Evolutionary conservation across 2,797 vertebrate species (phyloP).

Genomic region (Sphaeramia orbicularis): DNA sequence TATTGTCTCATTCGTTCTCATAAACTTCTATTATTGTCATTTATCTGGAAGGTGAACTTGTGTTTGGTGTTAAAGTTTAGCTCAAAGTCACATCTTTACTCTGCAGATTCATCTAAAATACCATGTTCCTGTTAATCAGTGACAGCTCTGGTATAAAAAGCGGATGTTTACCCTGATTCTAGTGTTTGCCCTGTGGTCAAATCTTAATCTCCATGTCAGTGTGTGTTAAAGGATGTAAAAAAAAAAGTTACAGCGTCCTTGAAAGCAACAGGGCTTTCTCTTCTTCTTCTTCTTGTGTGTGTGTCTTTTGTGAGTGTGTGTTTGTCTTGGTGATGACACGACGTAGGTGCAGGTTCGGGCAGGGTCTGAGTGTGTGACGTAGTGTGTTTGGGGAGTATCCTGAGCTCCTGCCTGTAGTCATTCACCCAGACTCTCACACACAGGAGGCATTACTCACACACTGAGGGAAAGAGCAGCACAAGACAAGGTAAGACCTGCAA

Average conservation of each 20-base stretch:
- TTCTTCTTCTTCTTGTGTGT: conserved; percentile 2
- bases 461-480: not conserved
- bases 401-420: conserved; percentile 44
- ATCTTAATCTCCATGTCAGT: conserved; percentile 14
- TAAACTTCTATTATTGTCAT: not conserved
- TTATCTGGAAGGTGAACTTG: too few species aligned
- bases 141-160: conserved; percentile 3
- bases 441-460: conserved; percentile 13
- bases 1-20: not conserved
- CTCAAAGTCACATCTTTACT: not conserved
- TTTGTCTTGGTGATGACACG: conserved; percentile 56
- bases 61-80: not conserved
- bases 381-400: conserved; percentile 43
- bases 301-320: conserved; percentile 18
- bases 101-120: not conserved
- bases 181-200: not conserved
- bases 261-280: conserved; percentile 32
- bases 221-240: conserved; percentile 27
- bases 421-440: conserved; percentile 33
- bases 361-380: conserved; percentile 57
- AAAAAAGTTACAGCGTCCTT: conserved; percentile 23
- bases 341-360: conserved; percentile 56
- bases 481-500: conserved; percentile 50
- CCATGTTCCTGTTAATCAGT: conserved; percentile 32
- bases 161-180: not conserved